Conservation (phyloP, 2,113 vertebrate species). For the Eleginops maclovinus region DNA sequence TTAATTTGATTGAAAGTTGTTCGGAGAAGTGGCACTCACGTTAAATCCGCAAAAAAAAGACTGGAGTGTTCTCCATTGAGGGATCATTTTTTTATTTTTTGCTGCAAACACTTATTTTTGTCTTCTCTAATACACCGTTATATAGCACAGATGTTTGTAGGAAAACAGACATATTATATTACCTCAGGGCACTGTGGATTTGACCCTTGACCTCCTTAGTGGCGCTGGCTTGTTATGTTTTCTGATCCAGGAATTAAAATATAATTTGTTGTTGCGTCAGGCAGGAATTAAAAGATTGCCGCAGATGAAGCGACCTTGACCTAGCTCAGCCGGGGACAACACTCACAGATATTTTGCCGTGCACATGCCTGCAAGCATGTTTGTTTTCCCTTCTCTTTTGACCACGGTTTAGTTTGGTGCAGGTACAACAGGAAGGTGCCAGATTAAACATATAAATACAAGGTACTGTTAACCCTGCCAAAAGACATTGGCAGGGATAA, state of each 20-base stretch:
- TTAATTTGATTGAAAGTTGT: conserved; percentile 19
- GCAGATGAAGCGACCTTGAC: conserved; percentile 32
- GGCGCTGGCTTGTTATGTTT: conserved; percentile 1
- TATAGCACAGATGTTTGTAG: neutral
- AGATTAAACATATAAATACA: conserved; percentile 30
- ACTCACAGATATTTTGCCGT: neutral
- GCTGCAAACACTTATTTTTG: neutral
- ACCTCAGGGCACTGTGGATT: neutral
- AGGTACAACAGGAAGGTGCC: conserved; percentile 18
- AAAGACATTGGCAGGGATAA: conserved; percentile 49
- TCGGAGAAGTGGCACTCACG: neutral
- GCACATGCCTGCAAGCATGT: neutral
- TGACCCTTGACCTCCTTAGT: conserved; percentile 8
- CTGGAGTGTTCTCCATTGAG: neutral
- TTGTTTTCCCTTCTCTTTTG: conserved; percentile 9
- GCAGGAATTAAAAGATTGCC: neutral
- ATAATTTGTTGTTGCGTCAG: neutral
- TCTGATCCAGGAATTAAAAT: conserved; percentile 19
- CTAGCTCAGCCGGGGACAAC: neutral
- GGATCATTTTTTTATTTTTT: neutral
- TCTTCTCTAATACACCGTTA: neutral
- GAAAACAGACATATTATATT: neutral
- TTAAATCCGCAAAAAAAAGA: neutral
- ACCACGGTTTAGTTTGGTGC: conserved; percentile 13
- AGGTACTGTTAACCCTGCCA: conserved; percentile 45